Base-by-base conservation (phyloP, 2,113 vertebrate genomes). In the Sisor rabdophorus region DNA sequence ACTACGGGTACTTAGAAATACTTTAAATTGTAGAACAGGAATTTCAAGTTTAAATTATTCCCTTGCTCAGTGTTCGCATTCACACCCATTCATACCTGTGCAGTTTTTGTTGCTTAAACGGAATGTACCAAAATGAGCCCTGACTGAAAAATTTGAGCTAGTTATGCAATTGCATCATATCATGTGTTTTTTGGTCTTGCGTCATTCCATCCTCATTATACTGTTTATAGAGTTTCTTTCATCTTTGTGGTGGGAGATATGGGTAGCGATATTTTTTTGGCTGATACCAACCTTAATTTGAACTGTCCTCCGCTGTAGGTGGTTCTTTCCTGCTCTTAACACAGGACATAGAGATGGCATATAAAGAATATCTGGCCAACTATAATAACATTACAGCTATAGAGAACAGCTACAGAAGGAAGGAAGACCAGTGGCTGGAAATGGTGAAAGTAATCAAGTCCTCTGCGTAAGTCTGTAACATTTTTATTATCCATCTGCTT, bases 351-450 rank as follows among this genome's bases (percentile, higher is more conserved):
- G 95, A 99, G 81, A 86, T 80, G 0, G 88, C 91, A 17, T 99
- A 99, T 73, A 95, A 91, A 79, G 89, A 92, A 72, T 99, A 98
- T 84, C 92, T 97, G 86, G 87, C 90, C 81, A 91, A 90, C 92
- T 98, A 97, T 0, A 92, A 88, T 40, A 90, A 92, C 1, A 86
- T 95, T 1, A 90, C 95, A 0, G 71, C 87, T 69, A 74, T 95
- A 82, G 90, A 98, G 85, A 91, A 94, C 73, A 82, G 80, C 53
- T 98, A 95, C 88, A 93, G 88, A 82, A 93, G 94, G 89, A 92
- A 94, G 11, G 92, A 94, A 47, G 84, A 77, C 20, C 87, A 95
- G 32, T 95, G 94, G 91, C 82, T 74, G 17, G 90, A 92, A 67
- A 93, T 99, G 22, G 82, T 93, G 76, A 80, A 80, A 44, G 84